A percentile compares a stretch with the other conserved stretches of the same genome.
Evolutionary conservation across 1,140 invertebrate species (phyloP).

Genomic region (Aphelenchoides besseyi): DNA sequence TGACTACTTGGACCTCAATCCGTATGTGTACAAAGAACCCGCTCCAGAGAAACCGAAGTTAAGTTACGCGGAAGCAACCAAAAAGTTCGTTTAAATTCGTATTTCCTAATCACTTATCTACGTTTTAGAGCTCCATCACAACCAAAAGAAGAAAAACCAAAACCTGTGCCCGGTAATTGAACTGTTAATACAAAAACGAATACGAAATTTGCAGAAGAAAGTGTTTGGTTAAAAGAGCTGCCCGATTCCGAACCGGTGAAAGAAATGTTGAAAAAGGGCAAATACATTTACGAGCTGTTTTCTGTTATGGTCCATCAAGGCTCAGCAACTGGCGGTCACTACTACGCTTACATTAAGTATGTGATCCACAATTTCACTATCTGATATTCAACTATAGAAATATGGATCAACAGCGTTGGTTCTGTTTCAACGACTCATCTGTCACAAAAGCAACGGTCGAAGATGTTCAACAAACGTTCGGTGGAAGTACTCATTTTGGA

Average conservation of each 20-base stretch:
- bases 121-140: background rate
- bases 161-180: background rate
- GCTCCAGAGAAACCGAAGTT: conserved; percentile 49
- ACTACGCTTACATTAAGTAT: conserved; percentile 89
- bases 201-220: background rate
- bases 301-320: conserved; percentile 91
- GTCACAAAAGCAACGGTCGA: conserved; percentile 66
- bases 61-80: conserved; percentile 57
- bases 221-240: conserved; percentile 68
- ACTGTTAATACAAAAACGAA: background rate
- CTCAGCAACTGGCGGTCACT: conserved; percentile 84
- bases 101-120: conserved; percentile 21
- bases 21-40: conserved; percentile 68
- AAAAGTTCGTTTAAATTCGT: conserved; percentile 24
- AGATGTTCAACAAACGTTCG: conserved; percentile 80
- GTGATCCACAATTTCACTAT: conserved; percentile 42
- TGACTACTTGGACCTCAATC: conserved; percentile 76
- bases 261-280: conserved; percentile 66
- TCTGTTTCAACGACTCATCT: conserved; percentile 69
- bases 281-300: conserved; percentile 81
- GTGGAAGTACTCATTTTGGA: conserved; percentile 67
- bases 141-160: background rate
- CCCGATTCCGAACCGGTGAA: conserved; percentile 69
- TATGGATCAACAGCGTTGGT: conserved; percentile 67
- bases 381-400: conserved; percentile 62